Evolutionary conservation across 2,113 vertebrate genomes (phyloP), one percentile per base, ranked within the genome.

Genomic region (Plestiodon gilberti): DNA sequence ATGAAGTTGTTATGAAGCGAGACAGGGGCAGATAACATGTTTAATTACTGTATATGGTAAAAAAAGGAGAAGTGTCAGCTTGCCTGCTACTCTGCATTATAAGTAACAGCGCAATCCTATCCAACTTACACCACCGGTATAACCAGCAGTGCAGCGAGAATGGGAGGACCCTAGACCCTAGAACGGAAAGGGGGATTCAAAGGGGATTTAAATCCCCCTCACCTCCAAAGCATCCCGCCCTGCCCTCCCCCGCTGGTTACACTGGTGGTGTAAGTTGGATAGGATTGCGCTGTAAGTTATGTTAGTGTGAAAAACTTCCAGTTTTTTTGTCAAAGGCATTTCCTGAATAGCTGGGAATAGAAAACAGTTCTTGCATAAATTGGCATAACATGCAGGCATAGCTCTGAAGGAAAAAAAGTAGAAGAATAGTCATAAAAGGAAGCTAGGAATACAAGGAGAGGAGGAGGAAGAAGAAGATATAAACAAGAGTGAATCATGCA

Each of bases 291-390:
- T n/a, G n/a, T n/a, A 82, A n/a, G 14, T 5, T 86, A 43, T 69
- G 88, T 0, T 2, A 10, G 52, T 69, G 81, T 48, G 76, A 88
- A 87, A 93, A 90, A 88, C 18, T 62, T 59, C 78, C 20, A 48
- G 75, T 43, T 11, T 20, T 91, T 76, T 52, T 35, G 64, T 76
- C 57, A 89, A 65, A 2, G 92, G 85, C 10, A 35, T 75, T 81
- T 93, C 73, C 92, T 92, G 48, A 43, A 94, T 52, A 62, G 78
- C 81, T 83, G 81, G 43, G 88, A 80, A 76, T 35, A 86, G 48
- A 90, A 87, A 70, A 71, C 33, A 88, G 43, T 2, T 0, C 81
- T 83, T 15, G 90, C 18, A 88, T 33, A 89, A 74, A 79, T 79
- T 83, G 93, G 90, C 35, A 64, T 62, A 52, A 57, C 65, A 78